These are phyloP conservation scores for Hyles euphorbiae DNA, from an alignment of 1,140 invertebrate genomes.

Conservation along the genomic window DNA sequence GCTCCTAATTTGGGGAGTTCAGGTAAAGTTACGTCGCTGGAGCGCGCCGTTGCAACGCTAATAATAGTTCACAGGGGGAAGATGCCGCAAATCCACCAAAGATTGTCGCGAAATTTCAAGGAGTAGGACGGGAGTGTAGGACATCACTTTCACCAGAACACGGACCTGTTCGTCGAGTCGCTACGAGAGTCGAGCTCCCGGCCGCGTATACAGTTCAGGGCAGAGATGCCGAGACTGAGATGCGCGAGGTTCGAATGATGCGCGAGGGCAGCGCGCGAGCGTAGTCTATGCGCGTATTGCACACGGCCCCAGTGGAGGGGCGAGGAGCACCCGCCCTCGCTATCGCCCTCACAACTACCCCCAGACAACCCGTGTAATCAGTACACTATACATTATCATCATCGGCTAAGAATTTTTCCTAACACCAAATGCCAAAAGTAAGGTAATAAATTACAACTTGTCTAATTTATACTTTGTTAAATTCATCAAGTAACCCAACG, in stretches of 20 bases:
- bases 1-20: constrained; percentile 74
- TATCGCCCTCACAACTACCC: constrained; percentile 20
- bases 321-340: constrained; percentile 40
- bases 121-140: constrained; percentile 29
- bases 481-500: no score
- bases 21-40: constrained; percentile 71
- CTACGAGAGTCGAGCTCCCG: constrained; percentile 67
- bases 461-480: no score
- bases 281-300: constrained; percentile 74
- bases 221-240: constrained; percentile 65
- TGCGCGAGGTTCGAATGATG: constrained; percentile 75
- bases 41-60: constrained; percentile 57
- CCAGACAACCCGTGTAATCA: constrained; percentile 1
- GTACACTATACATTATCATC: constrained; percentile 1
- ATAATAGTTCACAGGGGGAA: constrained; percentile 61
- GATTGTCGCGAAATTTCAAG: constrained; percentile 21
- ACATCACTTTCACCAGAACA: constrained; percentile 60
- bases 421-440: no score
- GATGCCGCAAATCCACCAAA: constrained; percentile 53
- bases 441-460: no score
- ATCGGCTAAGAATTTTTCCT: no score
- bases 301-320: constrained; percentile 74
- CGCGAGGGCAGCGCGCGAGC: constrained; percentile 55
- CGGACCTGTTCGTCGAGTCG: constrained; percentile 74
- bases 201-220: constrained; percentile 65